A percentile compares a stretch with the other conserved stretches of the same genome.
Evolutionary conservation across 2,888 invertebrate genomes (phyloP).

Genomic region (Meandrusa payeni): DNA sequence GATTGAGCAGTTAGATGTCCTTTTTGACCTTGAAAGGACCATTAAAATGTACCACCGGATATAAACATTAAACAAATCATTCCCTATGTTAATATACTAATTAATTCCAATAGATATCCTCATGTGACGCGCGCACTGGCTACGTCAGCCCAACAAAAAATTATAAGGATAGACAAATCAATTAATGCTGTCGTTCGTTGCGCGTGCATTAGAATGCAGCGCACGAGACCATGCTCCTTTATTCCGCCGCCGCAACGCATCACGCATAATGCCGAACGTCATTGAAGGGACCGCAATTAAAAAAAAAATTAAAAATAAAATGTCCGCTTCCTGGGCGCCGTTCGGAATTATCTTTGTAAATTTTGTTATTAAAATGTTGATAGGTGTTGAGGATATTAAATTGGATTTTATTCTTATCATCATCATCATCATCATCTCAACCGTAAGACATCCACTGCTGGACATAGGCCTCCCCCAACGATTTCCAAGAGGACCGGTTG

Average conservation of each 20-base stretch:
- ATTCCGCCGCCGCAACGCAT: conserved; percentile 40
- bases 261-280: conserved; percentile 32
- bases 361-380: conserved; percentile 10
- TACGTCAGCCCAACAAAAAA: conserved; percentile 9
- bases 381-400: conserved; percentile 4
- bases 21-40: background rate
- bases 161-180: conserved; percentile 33
- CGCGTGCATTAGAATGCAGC: conserved; percentile 39
- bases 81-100: conserved; percentile 1
- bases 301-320: conserved; percentile 30
- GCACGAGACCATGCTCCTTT: conserved; percentile 37
- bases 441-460: too few relatives aligned
- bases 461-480: too few relatives aligned
- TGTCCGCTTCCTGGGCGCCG: conserved; percentile 17
- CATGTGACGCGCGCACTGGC: conserved; percentile 1
- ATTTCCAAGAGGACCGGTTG: too few relatives aligned
- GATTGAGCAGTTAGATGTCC: too few relatives aligned
- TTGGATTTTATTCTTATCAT: conserved; percentile 9
- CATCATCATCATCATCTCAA: too few relatives aligned
- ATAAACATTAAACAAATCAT: background rate
- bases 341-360: background rate
- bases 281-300: conserved; percentile 38
- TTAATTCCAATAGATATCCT: conserved; percentile 1
- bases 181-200: conserved; percentile 33
- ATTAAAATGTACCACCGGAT: background rate